Percentiles rank a stretch among this genome's conserved stretches.
phyloP scores from a whole-genome alignment of 2,888 invertebrate species.

The Pseudococcus jackbeardsleyi region DNA sequence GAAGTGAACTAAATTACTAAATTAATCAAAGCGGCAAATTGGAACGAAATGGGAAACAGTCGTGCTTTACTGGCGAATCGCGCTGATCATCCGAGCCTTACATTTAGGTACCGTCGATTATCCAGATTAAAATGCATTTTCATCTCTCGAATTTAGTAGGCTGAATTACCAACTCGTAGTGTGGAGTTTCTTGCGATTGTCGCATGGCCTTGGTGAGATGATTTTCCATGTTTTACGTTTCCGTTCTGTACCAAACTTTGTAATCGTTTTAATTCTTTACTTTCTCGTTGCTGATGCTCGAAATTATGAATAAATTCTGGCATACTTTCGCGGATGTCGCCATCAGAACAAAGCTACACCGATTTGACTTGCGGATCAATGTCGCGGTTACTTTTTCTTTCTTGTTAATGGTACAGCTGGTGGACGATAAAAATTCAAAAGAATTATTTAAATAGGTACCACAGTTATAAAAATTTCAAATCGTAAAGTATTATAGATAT shows the following conservation, averaged over 20 bases:
- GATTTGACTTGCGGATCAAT: not conserved
- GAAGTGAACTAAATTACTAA: conserved; percentile 45
- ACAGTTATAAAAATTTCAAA: not conserved
- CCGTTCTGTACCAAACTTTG: conserved; percentile 33
- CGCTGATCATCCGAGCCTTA: conserved; percentile 38
- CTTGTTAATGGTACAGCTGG: not conserved
- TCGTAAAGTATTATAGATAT: not conserved
- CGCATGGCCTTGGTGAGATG: conserved; percentile 40
- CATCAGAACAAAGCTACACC: not conserved
- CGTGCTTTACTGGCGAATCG: conserved; percentile 22
- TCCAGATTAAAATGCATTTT: conserved; percentile 36
- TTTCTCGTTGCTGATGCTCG: conserved; percentile 31
- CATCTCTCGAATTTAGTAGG: conserved; percentile 17
- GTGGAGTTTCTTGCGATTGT: not conserved
- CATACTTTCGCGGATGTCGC: conserved; percentile 30
- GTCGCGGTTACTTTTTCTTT: conserved; percentile 23
- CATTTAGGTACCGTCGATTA: conserved; percentile 21
- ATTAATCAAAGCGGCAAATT: conserved; percentile 32
- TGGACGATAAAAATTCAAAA: not conserved
- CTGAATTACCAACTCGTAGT: not conserved
- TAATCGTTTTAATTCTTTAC: conserved; percentile 26
- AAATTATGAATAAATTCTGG: conserved; percentile 46
- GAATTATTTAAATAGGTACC: not conserved
- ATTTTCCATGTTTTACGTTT: conserved; percentile 38
- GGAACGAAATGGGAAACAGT: conserved; percentile 40